phyloP scores from a whole-genome alignment of 2,797 vertebrate species.

The Alouatta caraya region DNA sequence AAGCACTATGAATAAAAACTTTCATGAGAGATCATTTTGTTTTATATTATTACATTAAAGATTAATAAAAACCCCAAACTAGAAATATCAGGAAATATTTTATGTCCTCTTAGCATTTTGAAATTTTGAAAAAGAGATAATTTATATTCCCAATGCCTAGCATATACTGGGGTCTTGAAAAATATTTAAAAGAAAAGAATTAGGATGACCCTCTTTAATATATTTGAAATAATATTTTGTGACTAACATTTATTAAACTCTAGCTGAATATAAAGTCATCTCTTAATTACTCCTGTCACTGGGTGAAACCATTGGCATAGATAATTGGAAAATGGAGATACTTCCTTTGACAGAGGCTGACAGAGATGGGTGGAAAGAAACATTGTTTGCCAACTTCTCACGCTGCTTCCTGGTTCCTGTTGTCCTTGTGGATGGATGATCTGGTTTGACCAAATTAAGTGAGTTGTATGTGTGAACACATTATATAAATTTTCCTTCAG shows the following conservation, averaged over 20 bases:
- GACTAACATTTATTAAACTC: conserved; percentile 42
- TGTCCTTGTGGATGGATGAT: neutral
- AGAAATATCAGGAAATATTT: conserved; percentile 5
- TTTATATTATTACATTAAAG: conserved; percentile 27
- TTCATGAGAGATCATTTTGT: conserved; percentile 5
- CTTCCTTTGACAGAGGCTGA: neutral
- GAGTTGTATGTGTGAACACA: conserved; percentile 20
- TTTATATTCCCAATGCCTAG: neutral
- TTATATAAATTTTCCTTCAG: conserved; percentile 24
- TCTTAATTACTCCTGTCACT: conserved; percentile 16
- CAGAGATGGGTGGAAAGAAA: neutral
- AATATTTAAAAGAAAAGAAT: conserved; percentile 44
- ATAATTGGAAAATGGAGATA: conserved; percentile 17
- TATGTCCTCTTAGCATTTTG: conserved; percentile 14
- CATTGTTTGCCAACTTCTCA: neutral
- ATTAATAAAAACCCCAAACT: neutral
- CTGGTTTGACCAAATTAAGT: conserved; percentile 8
- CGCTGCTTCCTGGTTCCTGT: neutral
- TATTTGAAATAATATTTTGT: conserved; percentile 36
- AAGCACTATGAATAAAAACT: neutral
- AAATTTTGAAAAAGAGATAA: conserved; percentile 31
- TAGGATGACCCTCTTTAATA: neutral
- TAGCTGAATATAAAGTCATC: neutral
- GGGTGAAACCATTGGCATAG: neutral
- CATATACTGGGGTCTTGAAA: neutral